Evolutionary conservation across 2,888 invertebrate species (phyloP).

Genomic region (Drosophila ochracea): DNA sequence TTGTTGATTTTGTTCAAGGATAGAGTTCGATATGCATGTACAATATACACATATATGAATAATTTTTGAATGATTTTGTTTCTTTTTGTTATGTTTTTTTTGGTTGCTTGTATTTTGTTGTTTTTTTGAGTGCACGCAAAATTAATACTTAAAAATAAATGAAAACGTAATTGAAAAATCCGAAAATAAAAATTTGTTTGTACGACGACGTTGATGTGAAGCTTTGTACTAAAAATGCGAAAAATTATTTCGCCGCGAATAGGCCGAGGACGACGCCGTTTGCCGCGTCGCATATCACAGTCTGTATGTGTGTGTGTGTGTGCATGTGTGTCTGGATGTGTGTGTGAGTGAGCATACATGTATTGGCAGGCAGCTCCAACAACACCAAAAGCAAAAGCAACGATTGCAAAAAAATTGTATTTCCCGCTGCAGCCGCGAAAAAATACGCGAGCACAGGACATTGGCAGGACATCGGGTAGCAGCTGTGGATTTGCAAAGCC

Average conservation of each 20-base stretch:
- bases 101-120: constrained; percentile 56
- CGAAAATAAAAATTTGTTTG: constrained; percentile 83
- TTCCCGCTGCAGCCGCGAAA: constrained; percentile 76
- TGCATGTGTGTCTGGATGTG: constrained; percentile 22
- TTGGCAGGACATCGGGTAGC: constrained; percentile 55
- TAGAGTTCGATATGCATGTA: constrained; percentile 47
- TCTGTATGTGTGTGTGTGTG: constrained; percentile 17
- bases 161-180: constrained; percentile 84
- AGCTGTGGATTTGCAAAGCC: constrained; percentile 59
- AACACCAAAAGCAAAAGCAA: constrained; percentile 32
- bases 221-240: constrained; percentile 84
- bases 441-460: constrained; percentile 76
- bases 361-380: constrained; percentile 62
- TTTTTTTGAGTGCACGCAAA: constrained; percentile 81
- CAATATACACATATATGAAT: constrained; percentile 56
- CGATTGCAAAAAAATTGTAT: constrained; percentile 57
- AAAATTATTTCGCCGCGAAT: constrained; percentile 83
- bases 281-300: constrained; percentile 57
- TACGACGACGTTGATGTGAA: constrained; percentile 84
- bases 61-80: constrained; percentile 59
- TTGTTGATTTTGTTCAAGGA: constrained; percentile 58
- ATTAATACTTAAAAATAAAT: constrained; percentile 83
- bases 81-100: constrained; percentile 42
- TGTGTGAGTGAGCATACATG: constrained; percentile 43
- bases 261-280: constrained; percentile 77